These are phyloP conservation scores for Anabacerthia variegaticeps DNA, from an alignment of 2,797 vertebrate genomes.

Conservation along the genomic window DNA sequence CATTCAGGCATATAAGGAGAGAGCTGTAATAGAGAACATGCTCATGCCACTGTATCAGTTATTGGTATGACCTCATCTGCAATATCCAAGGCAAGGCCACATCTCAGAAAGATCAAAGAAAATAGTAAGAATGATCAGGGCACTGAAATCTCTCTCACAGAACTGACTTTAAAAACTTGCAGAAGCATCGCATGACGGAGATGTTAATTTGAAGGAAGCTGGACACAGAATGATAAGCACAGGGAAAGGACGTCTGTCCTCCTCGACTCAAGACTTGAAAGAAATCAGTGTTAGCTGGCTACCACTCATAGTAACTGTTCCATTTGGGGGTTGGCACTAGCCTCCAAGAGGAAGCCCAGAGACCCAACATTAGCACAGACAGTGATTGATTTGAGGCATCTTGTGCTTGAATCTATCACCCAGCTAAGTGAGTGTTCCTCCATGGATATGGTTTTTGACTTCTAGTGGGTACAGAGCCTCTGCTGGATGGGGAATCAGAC, in stretches of 20 bases:
- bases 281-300: not conserved
- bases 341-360: not conserved
- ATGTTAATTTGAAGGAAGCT: fast-evolving
- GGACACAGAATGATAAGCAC: not conserved
- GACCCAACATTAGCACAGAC: fast-evolving
- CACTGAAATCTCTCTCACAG: not conserved
- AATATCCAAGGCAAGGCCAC: not conserved
- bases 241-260: fast-evolving
- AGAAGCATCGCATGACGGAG: not conserved
- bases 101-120: not conserved
- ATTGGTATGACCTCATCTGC: not conserved
- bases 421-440: not conserved
- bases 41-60: not conserved
- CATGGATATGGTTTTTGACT: not conserved
- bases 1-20: fast-evolving
- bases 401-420: not conserved
- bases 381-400: fast-evolving
- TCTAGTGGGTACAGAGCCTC: not conserved
- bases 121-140: not conserved
- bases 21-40: not conserved
- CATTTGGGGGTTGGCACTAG: not conserved
- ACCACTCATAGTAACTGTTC: not conserved
- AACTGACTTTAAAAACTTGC: not conserved
- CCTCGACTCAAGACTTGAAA: not conserved
- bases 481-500: not conserved